Percentiles rank a stretch among this genome's conserved stretches.
phyloP scores from a whole-genome alignment of 2,797 vertebrate genomes.

The Danio choprae region DNA sequence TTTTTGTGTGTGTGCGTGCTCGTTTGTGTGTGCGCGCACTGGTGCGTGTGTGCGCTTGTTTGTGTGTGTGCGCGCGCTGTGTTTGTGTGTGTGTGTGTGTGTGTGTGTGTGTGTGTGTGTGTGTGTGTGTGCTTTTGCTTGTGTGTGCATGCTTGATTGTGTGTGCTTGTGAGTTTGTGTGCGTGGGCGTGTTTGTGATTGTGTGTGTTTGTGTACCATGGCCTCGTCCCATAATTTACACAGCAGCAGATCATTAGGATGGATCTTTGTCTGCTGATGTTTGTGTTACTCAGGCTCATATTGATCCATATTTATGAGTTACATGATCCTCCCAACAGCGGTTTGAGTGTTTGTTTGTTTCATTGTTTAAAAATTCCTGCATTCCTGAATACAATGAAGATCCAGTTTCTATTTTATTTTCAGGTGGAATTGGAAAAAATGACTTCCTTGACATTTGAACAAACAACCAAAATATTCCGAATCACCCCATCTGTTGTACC shows the following conservation, averaged over 20 bases:
- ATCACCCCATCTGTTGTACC: too few relatives aligned
- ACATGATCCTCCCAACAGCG: background rate
- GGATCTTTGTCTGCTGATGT: constrained; percentile 10
- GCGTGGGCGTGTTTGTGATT: too few relatives aligned
- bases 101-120: too few relatives aligned
- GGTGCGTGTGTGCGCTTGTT: background rate
- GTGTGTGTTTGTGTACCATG: background rate
- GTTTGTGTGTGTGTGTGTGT: too few relatives aligned
- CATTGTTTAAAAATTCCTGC: background rate
- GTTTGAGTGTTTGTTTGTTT: background rate
- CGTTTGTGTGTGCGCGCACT: background rate
- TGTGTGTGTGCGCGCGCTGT: background rate
- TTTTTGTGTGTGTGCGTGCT: background rate
- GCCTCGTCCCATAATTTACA: background rate
- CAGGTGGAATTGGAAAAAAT: background rate
- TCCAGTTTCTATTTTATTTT: background rate
- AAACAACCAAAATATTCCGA: background rate
- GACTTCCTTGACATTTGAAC: background rate
- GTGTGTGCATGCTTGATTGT: too few relatives aligned
- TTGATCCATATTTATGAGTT: constrained; percentile 16
- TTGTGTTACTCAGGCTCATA: background rate
- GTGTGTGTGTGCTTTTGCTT: too few relatives aligned
- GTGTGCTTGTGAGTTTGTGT: background rate
- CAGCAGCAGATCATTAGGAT: constrained; percentile 10
- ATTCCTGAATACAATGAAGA: background rate